Evolutionary conservation across 2,113 vertebrate genomes (phyloP), one percentile per base, ranked within the genome.

Genomic region (Alces alces): DNA sequence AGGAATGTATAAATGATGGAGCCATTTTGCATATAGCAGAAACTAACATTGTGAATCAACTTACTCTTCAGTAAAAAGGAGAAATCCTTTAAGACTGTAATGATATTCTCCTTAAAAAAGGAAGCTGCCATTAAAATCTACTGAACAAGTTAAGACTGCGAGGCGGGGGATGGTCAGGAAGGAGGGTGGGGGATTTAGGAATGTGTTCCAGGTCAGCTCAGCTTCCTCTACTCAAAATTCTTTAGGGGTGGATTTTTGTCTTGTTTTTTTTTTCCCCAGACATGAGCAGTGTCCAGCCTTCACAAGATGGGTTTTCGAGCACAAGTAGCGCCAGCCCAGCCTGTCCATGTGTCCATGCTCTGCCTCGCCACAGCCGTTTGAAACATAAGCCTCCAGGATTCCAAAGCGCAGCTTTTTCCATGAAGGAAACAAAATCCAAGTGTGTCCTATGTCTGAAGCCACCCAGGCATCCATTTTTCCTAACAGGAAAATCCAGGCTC

Each of bases 331-430:
- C 25, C 30, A 6, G 33, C 66, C 15, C 5, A 2, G 82, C 39
- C 30, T 36, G 64, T 7, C 43, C 54, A 50, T 3, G 33, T 52
- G 5, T 45, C 64, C 23, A 2, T 10, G 43, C 39, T 7, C 23
- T 16, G 5, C 28, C 9, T 23, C 0, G 0, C 43, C 17, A 19
- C 5, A 0, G 25, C 43, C 1, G 0, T 60, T 36, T 19, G 47
- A 33, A 30, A 12, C 64, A n/a, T 61, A 86, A 58, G 60, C 2
- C 21, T 92, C 60, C 23, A 6, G 3, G 30, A 27, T 76, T 14
- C 39, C 25, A 0, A 52, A 93, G 54, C 16, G 36, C 52, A 50
- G 43, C 33, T 78, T 14, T 45, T 61, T 43, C 54, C 52, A 21
- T 30, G 39, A 47, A 45, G 60, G 66, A 57, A 57, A 55, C 4